Evolutionary conservation across 2,113 vertebrate species (phyloP).

Genomic region (Astatotilapia flaviijosephi): DNA sequence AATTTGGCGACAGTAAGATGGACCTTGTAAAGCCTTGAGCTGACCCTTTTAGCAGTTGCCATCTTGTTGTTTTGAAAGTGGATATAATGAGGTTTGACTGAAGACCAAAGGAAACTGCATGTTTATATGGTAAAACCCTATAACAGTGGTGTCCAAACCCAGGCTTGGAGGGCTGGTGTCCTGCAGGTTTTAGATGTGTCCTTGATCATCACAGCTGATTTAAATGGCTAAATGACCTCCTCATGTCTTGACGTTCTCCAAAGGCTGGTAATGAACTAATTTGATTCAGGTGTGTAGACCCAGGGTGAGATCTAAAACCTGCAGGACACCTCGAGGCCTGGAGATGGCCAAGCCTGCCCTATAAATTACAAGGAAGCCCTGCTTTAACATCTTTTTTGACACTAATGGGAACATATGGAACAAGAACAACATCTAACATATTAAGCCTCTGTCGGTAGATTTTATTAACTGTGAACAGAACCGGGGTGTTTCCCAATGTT

Average conservation of each 20-base stretch:
- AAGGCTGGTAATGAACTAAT: background rate
- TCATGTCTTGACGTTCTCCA: background rate
- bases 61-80: background rate
- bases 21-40: background rate
- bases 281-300: background rate
- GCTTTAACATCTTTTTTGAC: background rate
- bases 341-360: background rate
- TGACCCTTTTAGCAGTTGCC: background rate
- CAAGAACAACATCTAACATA: background rate
- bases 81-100: background rate
- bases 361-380: background rate
- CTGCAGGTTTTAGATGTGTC: background rate
- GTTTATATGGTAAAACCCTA: background rate
- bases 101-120: background rate
- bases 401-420: background rate
- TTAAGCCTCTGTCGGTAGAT: background rate
- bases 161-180: background rate
- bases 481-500: background rate
- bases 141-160: background rate
- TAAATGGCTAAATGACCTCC: background rate
- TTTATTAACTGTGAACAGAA: background rate
- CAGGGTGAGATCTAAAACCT: background rate
- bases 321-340: background rate
- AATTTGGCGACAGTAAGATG: background rate
- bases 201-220: background rate